Percentiles rank a stretch among this genome's conserved stretches.
These are phyloP conservation scores for Clarias magur DNA, from an alignment of 2,113 vertebrate species.

Conservation along the genomic window DNA sequence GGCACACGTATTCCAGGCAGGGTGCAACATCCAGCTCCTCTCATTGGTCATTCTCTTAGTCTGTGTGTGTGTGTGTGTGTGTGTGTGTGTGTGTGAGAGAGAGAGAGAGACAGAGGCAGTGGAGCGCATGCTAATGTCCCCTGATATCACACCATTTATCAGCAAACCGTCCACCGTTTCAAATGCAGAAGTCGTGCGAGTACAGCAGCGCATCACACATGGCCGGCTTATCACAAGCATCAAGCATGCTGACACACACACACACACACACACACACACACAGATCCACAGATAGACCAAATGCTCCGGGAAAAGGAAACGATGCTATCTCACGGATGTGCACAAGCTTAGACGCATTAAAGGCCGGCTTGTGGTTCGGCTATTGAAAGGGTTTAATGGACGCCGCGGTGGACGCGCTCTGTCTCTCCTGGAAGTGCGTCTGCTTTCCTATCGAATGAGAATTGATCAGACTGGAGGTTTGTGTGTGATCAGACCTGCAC, in stretches of 20 bases:
- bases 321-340: background rate
- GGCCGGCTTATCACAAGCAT: background rate
- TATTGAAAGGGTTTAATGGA: slow-evolving; percentile 28
- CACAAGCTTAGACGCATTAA: slow-evolving; percentile 9
- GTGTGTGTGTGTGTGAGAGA: background rate
- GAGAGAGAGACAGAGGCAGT: background rate
- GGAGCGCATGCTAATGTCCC: slow-evolving; percentile 33
- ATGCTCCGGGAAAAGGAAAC: background rate
- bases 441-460: background rate
- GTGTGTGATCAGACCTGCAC: background rate
- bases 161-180: background rate
- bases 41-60: slow-evolving; percentile 1
- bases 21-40: slow-evolving; percentile 2
- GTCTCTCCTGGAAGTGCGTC: background rate
- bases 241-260: background rate
- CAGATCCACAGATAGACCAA: background rate
- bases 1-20: background rate
- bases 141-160: background rate
- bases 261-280: background rate
- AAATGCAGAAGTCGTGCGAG: background rate
- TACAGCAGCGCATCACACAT: background rate
- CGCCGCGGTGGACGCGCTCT: background rate
- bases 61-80: background rate
- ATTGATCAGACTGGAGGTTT: background rate
- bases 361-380: background rate